Percentiles rank a stretch among this genome's conserved stretches.
Evolutionary conservation across 2,113 vertebrate genomes (phyloP).

Genomic region (Silurus glanis): DNA sequence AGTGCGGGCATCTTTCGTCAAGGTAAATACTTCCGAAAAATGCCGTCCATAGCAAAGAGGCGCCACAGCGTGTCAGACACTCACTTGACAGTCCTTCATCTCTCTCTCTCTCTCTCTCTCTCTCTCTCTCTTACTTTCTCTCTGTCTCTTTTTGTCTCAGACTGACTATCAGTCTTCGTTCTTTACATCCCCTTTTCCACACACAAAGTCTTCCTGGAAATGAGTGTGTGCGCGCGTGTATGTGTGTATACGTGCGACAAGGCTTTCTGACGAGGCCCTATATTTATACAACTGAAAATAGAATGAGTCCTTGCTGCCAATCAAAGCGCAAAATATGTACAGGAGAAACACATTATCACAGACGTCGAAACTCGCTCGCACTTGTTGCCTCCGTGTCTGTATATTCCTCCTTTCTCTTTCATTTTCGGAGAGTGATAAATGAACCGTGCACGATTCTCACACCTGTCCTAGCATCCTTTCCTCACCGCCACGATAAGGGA

Average conservation of each 20-base stretch:
- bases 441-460: conserved; percentile 72
- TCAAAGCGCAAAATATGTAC: conserved; percentile 57
- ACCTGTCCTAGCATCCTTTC: conserved; percentile 73
- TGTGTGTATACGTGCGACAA: conserved; percentile 23
- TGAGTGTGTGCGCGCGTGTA: not conserved
- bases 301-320: conserved; percentile 52
- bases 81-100: conserved; percentile 44
- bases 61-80: conserved; percentile 64
- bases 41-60: conserved; percentile 61
- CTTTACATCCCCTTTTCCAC: not conserved
- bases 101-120: conserved; percentile 19
- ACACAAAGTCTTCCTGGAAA: conserved; percentile 27
- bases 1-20: conserved; percentile 69
- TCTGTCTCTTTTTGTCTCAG: not conserved
- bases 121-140: not conserved
- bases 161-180: conserved; percentile 25
- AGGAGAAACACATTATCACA: conserved; percentile 52
- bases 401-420: conserved; percentile 52
- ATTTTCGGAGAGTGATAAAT: conserved; percentile 75
- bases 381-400: conserved; percentile 68
- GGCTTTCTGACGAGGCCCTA: conserved; percentile 45
- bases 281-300: conserved; percentile 57
- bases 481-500: conserved; percentile 73
- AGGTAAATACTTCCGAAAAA: conserved; percentile 71
- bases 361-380: conserved; percentile 49